phyloP scores from a whole-genome alignment of 2,888 invertebrate species.

The Synergus itoensis region DNA sequence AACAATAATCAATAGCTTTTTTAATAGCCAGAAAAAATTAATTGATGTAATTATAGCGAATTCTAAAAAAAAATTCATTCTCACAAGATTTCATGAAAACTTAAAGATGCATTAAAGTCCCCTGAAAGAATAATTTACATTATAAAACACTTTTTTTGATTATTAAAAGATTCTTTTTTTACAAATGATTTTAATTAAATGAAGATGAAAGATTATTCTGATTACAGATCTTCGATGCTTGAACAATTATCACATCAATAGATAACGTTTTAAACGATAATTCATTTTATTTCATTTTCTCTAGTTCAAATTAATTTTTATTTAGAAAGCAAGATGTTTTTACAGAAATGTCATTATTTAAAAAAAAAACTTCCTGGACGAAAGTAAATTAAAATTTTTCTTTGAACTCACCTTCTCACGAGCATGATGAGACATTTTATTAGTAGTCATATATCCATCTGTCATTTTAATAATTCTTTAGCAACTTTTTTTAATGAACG shows the following conservation, averaged over 20 bases:
- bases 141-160: neutral
- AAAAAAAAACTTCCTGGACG: neutral
- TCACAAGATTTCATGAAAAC: neutral
- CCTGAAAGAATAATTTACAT: neutral
- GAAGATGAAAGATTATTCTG: neutral
- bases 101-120: neutral
- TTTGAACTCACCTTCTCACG: constrained; percentile 40
- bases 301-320: too few species aligned
- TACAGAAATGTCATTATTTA: neutral
- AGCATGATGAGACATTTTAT: constrained; percentile 31
- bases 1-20: neutral
- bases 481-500: neutral
- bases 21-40: neutral
- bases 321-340: too few species aligned
- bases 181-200: neutral
- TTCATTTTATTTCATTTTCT: neutral
- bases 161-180: neutral
- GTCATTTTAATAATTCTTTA: constrained; percentile 13
- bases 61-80: neutral
- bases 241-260: neutral
- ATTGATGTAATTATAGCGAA: neutral
- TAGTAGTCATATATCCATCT: neutral
- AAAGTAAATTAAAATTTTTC: neutral
- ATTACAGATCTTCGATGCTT: neutral
- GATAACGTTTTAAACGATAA: neutral